Evolutionary conservation across 2,888 invertebrate species (phyloP), one percentile per base, ranked within the genome.

Genomic region (Villa cingulata): DNA sequence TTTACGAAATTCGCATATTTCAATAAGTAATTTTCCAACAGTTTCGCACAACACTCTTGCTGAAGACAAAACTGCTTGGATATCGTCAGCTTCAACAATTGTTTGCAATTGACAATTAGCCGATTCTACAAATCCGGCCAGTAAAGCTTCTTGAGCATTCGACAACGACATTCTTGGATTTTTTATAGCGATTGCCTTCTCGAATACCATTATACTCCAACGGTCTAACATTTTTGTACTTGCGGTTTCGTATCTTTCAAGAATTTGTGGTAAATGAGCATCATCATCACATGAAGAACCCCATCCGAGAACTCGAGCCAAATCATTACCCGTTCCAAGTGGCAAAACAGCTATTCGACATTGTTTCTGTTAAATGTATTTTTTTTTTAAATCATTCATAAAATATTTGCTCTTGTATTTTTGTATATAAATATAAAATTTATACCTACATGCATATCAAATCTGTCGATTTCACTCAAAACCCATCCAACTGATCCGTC

Each of bases 401-500:
- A 37, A 23, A 6, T 23, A 23, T 23, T 23, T 23, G 4, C 7
- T 23, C 7, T 23, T 23, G 23, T 23, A 23, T 23, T 23, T 23
- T 32, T 32, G 29, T 12, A 27, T 34, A 10, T 16, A 36, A 36
- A 16, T 16, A 36, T 16, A 16, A 10, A 36, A 16, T 36, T 5
- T 10, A 23, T 18, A 59, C 85, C 80, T 71, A 94, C 92, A 71
- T 92, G 90, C 83, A 96, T 87, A 63, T 88, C 87, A 56, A 96
- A 76, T 59, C 87, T 84, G 71, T 96, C 96, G 56, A 96, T 88
- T 70, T 96, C 94, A 55, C 90, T 87, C 53, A 97, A 77, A 51
- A 97, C 96, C 96, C 96, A 97, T 46, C 96, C 94, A 10, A 96
- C 92, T 34, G 92, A 94, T 18, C 96, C 96, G 68, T 97, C 96